A percentile compares a stretch with the other conserved stretches of the same genome.
Conservation (phyloP, 2,888 invertebrate genomes). For the Clitarchus hookeri region DNA sequence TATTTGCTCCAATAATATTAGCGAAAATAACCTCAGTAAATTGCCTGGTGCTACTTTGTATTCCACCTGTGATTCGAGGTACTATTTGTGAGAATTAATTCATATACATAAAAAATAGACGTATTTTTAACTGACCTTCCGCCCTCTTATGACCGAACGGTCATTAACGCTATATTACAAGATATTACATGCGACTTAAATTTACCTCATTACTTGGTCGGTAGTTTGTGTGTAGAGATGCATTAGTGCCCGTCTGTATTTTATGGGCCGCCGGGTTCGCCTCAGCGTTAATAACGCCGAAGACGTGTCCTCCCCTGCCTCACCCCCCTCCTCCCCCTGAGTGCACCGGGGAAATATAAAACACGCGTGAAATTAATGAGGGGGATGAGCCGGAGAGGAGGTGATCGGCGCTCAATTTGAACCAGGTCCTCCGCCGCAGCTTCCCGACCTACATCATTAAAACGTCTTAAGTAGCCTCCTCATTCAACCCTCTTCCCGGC, state of each 20-base stretch:
- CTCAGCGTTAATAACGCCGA: background rate
- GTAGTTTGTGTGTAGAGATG: conserved; percentile 12
- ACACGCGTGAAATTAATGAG: conserved; percentile 11
- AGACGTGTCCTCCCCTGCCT: background rate
- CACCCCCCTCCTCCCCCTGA: background rate
- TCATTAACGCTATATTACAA: conserved; percentile 9
- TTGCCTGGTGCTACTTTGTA: too few relatives aligned
- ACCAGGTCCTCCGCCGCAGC: background rate
- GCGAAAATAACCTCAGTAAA: too few relatives aligned
- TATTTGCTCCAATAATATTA: too few relatives aligned
- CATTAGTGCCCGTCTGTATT: conserved; percentile 4
- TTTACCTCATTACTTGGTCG: background rate
- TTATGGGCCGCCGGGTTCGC: conserved; percentile 15
- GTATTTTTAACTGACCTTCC: background rate
- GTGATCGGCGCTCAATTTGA: background rate
- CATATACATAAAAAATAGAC: background rate
- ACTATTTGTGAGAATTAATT: too few relatives aligned
- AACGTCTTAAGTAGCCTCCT: background rate
- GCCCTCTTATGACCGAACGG: background rate
- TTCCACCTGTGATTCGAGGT: too few relatives aligned
- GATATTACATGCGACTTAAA: conserved; percentile 14
- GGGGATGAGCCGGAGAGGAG: background rate
- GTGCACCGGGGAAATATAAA: background rate
- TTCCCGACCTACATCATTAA: background rate
- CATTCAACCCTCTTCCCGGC: background rate